These are phyloP conservation scores for Erpobdella octoculata DNA, from an alignment of 2,888 invertebrate species.

Conservation along the genomic window DNA sequence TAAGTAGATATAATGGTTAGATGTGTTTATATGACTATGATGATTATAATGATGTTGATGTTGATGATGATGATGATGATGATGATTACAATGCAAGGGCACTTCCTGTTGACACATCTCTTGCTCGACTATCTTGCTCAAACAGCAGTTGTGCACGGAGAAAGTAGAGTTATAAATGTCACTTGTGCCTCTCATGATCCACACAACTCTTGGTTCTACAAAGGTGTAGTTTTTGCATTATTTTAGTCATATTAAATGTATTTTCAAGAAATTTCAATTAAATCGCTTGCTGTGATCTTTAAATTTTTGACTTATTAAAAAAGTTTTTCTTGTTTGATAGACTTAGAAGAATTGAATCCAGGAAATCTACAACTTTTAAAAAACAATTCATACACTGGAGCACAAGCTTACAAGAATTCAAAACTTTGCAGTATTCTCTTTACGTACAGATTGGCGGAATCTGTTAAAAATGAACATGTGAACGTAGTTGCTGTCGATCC, in stretches of 20 bases:
- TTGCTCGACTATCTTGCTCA: conserved; percentile 37
- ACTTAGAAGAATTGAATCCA: conserved; percentile 32
- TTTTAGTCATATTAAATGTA: background rate
- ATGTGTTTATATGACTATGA: background rate
- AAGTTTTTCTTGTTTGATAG: conserved; percentile 28
- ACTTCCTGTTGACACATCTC: conserved; percentile 36
- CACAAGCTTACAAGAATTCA: conserved; percentile 40
- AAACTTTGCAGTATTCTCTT: conserved; percentile 38
- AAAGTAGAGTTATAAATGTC: conserved; percentile 37
- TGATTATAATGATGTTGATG: background rate
- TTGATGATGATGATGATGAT: background rate
- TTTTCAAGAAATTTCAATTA: background rate
- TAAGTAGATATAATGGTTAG: background rate
- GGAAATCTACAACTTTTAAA: conserved; percentile 38
- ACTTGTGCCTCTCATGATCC: conserved; percentile 37
- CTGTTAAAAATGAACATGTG: conserved; percentile 34
- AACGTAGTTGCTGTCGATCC: conserved; percentile 37
- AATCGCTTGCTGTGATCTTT: background rate
- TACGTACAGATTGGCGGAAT: conserved; percentile 36
- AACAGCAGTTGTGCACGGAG: conserved; percentile 36
- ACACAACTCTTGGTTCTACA: conserved; percentile 30
- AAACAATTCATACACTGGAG: conserved; percentile 36
- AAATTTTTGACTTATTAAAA: background rate
- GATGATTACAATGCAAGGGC: conserved; percentile 29
- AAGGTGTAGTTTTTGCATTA: conserved; percentile 18